A percentile compares a stretch with the other conserved stretches of the same genome.
phyloP scores from a whole-genome alignment of 2,888 invertebrate species.

The Ypsolopha scabrella region DNA sequence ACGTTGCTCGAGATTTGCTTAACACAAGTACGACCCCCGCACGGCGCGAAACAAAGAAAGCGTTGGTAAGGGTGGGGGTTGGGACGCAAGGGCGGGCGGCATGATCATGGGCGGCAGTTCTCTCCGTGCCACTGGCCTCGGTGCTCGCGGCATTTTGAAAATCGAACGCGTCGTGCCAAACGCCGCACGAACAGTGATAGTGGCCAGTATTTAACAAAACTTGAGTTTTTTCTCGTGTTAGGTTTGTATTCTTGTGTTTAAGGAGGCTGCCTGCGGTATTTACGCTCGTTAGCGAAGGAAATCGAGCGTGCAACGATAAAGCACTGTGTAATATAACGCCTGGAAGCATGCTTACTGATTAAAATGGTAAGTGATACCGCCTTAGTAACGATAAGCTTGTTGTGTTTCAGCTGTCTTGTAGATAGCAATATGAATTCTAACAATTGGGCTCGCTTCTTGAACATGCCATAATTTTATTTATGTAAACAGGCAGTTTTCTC shows the following conservation, averaged over 20 bases:
- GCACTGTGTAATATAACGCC: background rate
- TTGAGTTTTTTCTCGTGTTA: background rate
- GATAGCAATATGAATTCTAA: too few species aligned
- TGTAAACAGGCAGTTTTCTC: too few species aligned
- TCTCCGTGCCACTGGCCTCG: conserved; percentile 41
- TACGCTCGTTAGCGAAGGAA: background rate
- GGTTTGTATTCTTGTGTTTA: background rate
- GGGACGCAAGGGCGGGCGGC: conserved; percentile 1
- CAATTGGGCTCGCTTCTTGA: too few species aligned
- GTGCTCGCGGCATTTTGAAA: conserved; percentile 17
- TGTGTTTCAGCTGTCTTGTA: background rate
- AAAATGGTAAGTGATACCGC: background rate
- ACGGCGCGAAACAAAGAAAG: conserved; percentile 64
- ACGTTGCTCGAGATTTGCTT: conserved; percentile 45
- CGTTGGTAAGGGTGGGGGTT: conserved; percentile 1
- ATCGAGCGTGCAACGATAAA: background rate
- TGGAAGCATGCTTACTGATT: conserved; percentile 2
- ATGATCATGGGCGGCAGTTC: conserved; percentile 29
- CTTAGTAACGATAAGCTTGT: background rate
- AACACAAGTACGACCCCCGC: conserved; percentile 28
- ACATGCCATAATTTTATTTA: too few species aligned
- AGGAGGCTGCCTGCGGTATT: background rate
- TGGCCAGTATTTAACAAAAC: conserved; percentile 1
- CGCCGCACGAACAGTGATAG: conserved; percentile 1
- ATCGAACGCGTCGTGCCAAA: background rate